Conservation (phyloP, 2,113 vertebrate species). For the Bambusicola thoracicus region DNA sequence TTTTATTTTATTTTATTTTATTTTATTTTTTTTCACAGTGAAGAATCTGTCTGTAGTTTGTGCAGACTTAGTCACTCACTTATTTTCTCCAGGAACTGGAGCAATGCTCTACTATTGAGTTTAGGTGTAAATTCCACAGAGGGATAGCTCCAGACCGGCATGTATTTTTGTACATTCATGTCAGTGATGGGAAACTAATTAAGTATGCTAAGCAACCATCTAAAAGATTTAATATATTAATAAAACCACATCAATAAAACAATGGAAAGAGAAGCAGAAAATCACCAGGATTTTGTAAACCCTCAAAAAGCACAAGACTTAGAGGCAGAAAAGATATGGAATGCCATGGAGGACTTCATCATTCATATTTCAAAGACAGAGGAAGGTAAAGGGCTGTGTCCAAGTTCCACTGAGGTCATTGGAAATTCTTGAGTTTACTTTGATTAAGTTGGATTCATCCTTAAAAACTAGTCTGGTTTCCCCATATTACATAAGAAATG, state of each 20-base stretch:
- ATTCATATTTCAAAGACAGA: not conserved
- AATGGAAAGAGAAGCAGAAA: not conserved
- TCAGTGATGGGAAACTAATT: not conserved
- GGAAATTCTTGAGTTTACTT: conserved; percentile 40
- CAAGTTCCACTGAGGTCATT: conserved; percentile 15
- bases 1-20: not conserved
- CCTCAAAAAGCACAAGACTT: not conserved
- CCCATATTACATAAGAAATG: conserved; percentile 23
- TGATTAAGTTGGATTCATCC: not conserved
- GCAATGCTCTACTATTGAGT: not conserved
- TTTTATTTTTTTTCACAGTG: not conserved
- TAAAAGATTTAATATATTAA: not conserved
- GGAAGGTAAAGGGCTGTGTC: not conserved
- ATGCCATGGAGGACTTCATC: not conserved
- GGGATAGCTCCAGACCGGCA: not conserved
- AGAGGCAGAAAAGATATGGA: not conserved
- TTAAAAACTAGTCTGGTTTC: conserved; percentile 12
- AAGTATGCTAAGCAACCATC: not conserved
- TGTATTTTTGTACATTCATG: not conserved
- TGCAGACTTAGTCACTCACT: not conserved
- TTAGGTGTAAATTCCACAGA: not conserved
- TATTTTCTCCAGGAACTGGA: not conserved
- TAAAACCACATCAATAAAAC: not conserved
- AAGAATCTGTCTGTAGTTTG: not conserved
- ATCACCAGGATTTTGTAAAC: not conserved